phyloP scores from a whole-genome alignment of 2,113 vertebrate species.

The Protobothrops mucrosquamatus region DNA sequence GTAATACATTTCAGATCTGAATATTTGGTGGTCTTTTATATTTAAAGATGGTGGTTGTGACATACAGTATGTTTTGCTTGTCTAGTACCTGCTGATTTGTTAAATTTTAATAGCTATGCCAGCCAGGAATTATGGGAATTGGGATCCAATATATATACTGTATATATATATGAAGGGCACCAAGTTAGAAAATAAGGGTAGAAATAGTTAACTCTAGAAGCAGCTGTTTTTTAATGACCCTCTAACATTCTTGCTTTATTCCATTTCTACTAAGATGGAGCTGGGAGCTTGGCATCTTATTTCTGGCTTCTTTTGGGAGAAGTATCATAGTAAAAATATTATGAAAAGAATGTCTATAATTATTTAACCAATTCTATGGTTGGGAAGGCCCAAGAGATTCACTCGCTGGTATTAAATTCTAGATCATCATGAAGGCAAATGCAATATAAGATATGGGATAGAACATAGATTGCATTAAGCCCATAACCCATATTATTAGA shows the following conservation, averaged over 20 bases:
- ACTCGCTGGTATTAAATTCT: background rate
- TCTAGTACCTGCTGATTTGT: background rate
- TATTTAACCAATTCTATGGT: background rate
- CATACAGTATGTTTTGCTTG: background rate
- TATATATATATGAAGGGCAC: background rate
- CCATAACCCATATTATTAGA: background rate
- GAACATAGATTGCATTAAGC: background rate
- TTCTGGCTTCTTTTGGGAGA: background rate
- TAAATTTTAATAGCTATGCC: background rate
- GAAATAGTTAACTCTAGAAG: background rate
- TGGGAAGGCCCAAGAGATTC: too few species aligned
- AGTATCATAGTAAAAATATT: background rate
- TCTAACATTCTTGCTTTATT: background rate
- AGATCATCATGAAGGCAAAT: background rate
- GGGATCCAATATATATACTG: background rate
- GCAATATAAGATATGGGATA: background rate
- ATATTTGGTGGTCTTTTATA: conserved; percentile 36
- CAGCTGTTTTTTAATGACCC: background rate
- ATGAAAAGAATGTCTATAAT: background rate
- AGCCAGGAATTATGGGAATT: background rate
- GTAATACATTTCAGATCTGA: conserved; percentile 38
- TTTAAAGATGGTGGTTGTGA: conserved; percentile 44
- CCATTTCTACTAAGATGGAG: background rate
- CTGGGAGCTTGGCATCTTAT: background rate
- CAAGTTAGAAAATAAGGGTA: background rate